A percentile compares a stretch with the other conserved stretches of the same genome.
Evolutionary conservation across 2,888 invertebrate species (phyloP).

Genomic region (Hydropsyche betteni): DNA sequence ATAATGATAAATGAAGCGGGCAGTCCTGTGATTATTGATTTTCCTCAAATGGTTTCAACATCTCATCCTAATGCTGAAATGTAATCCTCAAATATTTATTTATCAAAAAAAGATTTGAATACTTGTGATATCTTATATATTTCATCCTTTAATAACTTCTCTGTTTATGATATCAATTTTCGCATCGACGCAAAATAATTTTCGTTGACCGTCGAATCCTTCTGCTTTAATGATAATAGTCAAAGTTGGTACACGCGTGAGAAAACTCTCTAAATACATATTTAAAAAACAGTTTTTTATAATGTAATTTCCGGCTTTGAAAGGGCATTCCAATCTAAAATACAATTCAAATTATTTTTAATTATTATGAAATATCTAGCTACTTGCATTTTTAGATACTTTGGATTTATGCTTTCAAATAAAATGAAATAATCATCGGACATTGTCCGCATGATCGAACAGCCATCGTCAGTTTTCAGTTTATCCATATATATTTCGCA

Average conservation of each 20-base stretch:
- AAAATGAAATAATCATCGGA: conserved; percentile 27
- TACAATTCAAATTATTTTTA: not conserved
- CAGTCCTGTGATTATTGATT: conserved; percentile 91
- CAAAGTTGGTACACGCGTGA: conserved; percentile 36
- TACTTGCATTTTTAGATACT: conserved; percentile 26
- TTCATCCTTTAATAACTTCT: conserved; percentile 8
- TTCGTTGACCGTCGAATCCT: conserved; percentile 36
- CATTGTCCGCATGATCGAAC: conserved; percentile 32
- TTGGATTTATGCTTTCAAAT: conserved; percentile 42
- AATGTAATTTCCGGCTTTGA: conserved; percentile 42
- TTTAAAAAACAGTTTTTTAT: conserved; percentile 44
- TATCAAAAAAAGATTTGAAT: not conserved
- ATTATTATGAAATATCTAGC: not conserved
- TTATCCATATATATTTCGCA: conserved; percentile 49
- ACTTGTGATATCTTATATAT: too few species aligned
- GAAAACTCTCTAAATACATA: conserved; percentile 29
- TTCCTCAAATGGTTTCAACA: conserved; percentile 99
- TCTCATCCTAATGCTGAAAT: conserved; percentile 90
- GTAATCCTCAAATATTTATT: conserved; percentile 62
- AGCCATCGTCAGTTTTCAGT: conserved; percentile 45
- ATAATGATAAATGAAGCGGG: conserved; percentile 86
- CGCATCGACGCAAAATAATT: conserved; percentile 46
- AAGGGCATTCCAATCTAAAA: conserved; percentile 43
- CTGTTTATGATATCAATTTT: conserved; percentile 46
- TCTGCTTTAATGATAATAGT: conserved; percentile 38